These are phyloP conservation scores for Athene noctua DNA, from an alignment of 2,113 vertebrate species.

Conservation along the genomic window DNA sequence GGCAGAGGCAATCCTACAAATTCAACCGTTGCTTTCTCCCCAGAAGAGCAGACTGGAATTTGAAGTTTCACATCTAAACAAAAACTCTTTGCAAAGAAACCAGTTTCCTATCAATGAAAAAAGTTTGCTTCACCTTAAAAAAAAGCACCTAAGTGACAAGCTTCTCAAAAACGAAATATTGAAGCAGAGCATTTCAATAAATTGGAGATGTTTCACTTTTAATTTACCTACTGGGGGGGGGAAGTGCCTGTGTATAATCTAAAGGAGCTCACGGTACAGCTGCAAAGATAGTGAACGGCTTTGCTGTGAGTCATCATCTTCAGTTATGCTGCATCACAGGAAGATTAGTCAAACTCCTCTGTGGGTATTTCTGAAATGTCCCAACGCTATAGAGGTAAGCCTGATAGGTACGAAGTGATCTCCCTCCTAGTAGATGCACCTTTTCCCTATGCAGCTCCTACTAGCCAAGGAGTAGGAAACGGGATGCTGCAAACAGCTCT, in stretches of 20 bases:
- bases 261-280: neutral
- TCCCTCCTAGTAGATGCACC: neutral
- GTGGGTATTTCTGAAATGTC: neutral
- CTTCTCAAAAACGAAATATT: neutral
- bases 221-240: neutral
- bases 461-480: neutral
- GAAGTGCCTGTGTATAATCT: neutral
- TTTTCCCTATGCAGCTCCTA: neutral
- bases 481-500: neutral
- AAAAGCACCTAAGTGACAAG: neutral
- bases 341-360: neutral
- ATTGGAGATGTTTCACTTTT: neutral
- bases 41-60: neutral
- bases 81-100: neutral
- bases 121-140: neutral
- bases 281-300: neutral
- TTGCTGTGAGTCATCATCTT: neutral
- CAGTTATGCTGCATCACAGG: neutral
- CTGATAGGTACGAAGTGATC: neutral
- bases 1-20: neutral
- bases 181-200: neutral
- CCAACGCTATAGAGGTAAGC: neutral
- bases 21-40: neutral
- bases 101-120: neutral
- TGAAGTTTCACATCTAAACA: neutral